These are phyloP conservation scores for Notechis scutatus DNA, from an alignment of 2,113 vertebrate genomes.

Conservation along the genomic window DNA sequence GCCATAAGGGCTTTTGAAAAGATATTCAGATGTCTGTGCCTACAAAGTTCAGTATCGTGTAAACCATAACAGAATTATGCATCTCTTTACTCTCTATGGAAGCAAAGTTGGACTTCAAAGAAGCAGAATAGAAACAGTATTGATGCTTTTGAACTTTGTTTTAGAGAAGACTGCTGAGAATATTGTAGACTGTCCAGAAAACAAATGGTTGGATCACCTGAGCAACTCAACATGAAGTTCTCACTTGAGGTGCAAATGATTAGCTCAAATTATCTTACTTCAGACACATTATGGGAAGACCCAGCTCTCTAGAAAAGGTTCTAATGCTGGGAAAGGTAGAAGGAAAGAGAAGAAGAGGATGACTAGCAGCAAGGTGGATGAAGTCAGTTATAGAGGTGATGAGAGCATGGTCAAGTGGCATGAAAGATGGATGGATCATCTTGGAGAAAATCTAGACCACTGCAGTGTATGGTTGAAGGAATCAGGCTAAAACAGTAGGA, in stretches of 20 bases:
- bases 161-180: neutral
- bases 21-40: neutral
- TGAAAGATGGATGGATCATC: neutral
- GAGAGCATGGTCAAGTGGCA: neutral
- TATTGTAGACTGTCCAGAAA: neutral
- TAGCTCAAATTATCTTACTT: neutral
- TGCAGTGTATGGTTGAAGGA: neutral
- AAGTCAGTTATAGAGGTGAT: neutral
- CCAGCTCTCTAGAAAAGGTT: neutral
- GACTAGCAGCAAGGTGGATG: neutral
- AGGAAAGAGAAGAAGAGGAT: neutral
- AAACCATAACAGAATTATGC: neutral
- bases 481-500: neutral
- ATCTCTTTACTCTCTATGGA: neutral
- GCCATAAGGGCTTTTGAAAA: neutral
- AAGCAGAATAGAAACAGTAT: neutral
- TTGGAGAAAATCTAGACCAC: neutral
- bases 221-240: neutral
- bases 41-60: neutral
- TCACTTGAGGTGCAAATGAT: neutral
- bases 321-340: neutral
- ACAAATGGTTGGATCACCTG: neutral
- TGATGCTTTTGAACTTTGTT: neutral
- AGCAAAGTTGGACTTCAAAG: neutral
- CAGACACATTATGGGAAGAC: neutral